Evolutionary conservation across 53 echinoderm and acorn worm species (phyloP), one percentile per base, ranked within the genome.

Genomic region (Crossaster papposus): DNA sequence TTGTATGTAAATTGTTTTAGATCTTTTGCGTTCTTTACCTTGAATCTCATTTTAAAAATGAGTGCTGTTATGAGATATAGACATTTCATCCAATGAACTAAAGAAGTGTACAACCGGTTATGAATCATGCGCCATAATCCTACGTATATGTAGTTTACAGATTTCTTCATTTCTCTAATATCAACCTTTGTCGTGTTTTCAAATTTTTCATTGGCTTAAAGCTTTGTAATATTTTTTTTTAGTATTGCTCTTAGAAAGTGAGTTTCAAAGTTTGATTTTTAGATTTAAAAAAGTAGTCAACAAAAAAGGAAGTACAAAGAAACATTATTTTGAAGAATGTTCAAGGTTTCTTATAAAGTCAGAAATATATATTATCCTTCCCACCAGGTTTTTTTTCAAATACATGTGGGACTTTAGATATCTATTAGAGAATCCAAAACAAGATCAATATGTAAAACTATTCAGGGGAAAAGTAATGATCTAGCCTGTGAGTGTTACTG

Each of bases 71-170:
- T 50, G 78, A 23, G 33, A 20, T 15, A 24, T 84, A 72, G 84
- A 70, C 17, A 30, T 30, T 84, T 82, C 68, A 72, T 72, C 72
- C n/a, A 83, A 83, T 83, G 83, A 65, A 83, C n/a, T n/a, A 72
- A 18, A 24, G 18, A 14, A 29, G 23, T 20, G 38, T 22, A 33
- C 4, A 23, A 68, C 36, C 1, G 31, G 35, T 15, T 51, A 15
- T 72, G 84, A 84, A 72, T 72, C 65, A 72, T 84, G 72, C 72
- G 71, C 84, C 84, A 84, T 84, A 84, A 72, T 72, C 53, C 51
- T 72, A 18, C 23, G 72, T 84, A 84, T 72, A 18, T 30, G 72
- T 84, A 84, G 84, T 51, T 51, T 24, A n/a, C 51, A 18, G 22
- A 14, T 15, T 35, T 68, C 28, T 28, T 65, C 36, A 10, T 83